These are phyloP conservation scores for Anolis carolinensis DNA, from an alignment of 2,113 vertebrate species.

Conservation along the genomic window DNA sequence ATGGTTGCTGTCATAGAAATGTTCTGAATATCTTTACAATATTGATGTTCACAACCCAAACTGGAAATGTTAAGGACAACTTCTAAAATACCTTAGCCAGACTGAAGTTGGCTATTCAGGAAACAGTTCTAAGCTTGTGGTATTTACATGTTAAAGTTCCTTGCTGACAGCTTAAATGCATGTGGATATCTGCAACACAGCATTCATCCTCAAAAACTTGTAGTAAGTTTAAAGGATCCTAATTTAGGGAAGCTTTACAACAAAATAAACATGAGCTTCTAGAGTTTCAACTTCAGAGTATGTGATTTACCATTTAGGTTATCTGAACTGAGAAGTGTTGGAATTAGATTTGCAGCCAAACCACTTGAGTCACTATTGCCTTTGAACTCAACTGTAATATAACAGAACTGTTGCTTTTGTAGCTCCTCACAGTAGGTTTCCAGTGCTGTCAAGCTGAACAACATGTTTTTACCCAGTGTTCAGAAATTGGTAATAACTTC, in stretches of 20 bases:
- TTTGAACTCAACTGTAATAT: conserved; percentile 52
- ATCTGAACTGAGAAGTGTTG: conserved; percentile 22
- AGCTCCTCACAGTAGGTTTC: neutral
- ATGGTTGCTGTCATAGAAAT: neutral
- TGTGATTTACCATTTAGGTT: conserved; percentile 16
- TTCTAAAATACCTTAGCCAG: neutral
- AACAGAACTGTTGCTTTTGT: conserved; percentile 36
- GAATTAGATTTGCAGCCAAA: conserved; percentile 31
- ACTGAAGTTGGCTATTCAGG: neutral
- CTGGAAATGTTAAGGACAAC: too few relatives aligned
- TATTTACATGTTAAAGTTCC: conserved; percentile 9
- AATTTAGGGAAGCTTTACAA: conserved; percentile 24
- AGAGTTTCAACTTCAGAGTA: conserved; percentile 32
- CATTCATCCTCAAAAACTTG: conserved; percentile 10
- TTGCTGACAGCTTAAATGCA: conserved; percentile 31
- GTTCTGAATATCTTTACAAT: neutral
- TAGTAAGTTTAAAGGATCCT: neutral
- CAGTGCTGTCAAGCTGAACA: conserved; percentile 34
- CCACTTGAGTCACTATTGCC: conserved; percentile 36
- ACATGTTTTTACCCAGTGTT: conserved; percentile 30
- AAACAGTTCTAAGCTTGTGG: neutral
- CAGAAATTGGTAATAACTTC: conserved; percentile 26
- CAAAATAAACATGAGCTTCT: conserved; percentile 38
- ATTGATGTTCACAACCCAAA: neutral
- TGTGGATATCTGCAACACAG: neutral